Percentiles rank a stretch among this genome's conserved stretches.
Evolutionary conservation across 2,113 vertebrate genomes (phyloP).

Genomic region (Alethe castanea): DNA sequence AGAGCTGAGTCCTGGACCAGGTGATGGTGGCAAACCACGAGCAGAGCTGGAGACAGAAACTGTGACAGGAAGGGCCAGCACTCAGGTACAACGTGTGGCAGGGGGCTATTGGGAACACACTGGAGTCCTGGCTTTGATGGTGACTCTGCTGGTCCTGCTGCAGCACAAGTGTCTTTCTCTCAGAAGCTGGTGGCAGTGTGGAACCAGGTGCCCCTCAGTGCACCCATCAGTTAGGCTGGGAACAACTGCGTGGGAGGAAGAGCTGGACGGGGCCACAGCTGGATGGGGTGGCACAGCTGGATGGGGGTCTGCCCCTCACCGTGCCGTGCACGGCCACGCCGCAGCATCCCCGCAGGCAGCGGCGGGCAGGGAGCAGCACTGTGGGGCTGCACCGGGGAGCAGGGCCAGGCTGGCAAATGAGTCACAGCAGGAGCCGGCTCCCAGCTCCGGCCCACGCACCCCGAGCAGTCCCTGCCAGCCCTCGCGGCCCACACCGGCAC

Average conservation of each 20-base stretch:
- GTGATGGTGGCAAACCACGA: neutral
- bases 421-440: neutral
- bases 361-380: neutral
- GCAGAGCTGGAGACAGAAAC: neutral
- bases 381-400: neutral
- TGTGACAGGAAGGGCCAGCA: accelerated
- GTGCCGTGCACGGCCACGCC: accelerated
- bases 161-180: neutral
- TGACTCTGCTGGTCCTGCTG: neutral
- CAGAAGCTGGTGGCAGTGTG: neutral
- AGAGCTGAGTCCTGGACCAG: neutral
- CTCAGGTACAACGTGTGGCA: accelerated
- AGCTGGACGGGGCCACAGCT: neutral
- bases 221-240: neutral
- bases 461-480: neutral
- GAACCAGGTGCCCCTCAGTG: neutral
- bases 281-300: neutral
- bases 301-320: neutral
- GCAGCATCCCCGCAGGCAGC: accelerated
- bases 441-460: neutral
- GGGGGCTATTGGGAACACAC: neutral
- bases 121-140: neutral
- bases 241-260: neutral
- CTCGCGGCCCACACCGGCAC: accelerated
- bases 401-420: neutral